Percentiles rank a stretch among this genome's conserved stretches.
phyloP scores from a whole-genome alignment of 2,888 invertebrate genomes.

The Gibbula magus region DNA sequence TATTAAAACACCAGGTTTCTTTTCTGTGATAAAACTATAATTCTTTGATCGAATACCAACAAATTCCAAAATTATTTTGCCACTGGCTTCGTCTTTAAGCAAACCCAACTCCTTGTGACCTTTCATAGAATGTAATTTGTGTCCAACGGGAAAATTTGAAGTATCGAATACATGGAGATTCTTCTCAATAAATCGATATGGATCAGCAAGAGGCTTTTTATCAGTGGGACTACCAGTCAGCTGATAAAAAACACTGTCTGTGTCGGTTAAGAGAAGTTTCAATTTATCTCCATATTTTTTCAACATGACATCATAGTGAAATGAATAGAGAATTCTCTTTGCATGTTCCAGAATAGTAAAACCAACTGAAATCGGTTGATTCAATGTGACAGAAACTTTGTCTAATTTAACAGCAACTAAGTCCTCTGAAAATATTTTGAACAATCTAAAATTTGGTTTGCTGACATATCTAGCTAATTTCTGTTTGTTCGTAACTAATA shows the following conservation, averaged over 20 bases:
- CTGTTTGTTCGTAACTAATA: background rate
- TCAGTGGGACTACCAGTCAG: background rate
- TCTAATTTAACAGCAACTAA: background rate
- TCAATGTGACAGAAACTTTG: background rate
- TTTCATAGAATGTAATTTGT: background rate
- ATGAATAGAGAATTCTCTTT: background rate
- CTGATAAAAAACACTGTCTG: background rate
- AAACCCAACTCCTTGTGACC: background rate
- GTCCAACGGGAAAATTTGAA: background rate
- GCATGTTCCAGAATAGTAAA: background rate
- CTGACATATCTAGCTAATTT: background rate
- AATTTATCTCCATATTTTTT: background rate
- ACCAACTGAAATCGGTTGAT: background rate
- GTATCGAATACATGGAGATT: background rate
- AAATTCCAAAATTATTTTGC: background rate
- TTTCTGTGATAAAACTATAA: background rate
- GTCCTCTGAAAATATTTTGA: background rate
- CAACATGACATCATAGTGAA: background rate
- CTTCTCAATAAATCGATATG: background rate
- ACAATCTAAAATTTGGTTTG: background rate
- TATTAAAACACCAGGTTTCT: background rate
- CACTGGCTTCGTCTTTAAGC: background rate
- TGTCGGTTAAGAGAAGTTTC: background rate
- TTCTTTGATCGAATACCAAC: background rate
- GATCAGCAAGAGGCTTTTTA: background rate